A percentile compares a stretch with the other conserved stretches of the same genome.
Conservation (phyloP, 2,797 vertebrate species). For the Labeo calbasu region DNA sequence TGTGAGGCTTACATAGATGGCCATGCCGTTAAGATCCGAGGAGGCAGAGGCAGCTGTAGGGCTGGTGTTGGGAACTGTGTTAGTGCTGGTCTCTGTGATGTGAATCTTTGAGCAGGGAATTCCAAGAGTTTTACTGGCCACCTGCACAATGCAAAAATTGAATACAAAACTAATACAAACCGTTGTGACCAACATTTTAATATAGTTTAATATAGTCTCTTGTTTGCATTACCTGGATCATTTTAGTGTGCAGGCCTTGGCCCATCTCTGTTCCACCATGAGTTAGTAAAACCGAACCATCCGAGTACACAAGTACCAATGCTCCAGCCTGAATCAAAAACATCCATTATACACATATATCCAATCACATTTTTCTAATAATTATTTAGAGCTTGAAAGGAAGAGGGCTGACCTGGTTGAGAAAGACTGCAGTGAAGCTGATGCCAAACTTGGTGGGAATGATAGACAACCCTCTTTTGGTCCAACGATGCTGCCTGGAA, state of each 20-base stretch:
- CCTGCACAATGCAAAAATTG: constrained; percentile 71
- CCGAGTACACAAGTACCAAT: constrained; percentile 90
- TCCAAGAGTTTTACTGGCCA: constrained; percentile 86
- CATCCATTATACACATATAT: background rate
- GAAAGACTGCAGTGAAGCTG: constrained; percentile 85
- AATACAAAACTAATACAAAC: background rate
- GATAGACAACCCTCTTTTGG: constrained; percentile 90
- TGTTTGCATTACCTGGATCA: constrained; percentile 73
- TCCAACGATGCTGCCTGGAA: constrained; percentile 92
- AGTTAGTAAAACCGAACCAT: constrained; percentile 91
- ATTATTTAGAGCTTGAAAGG: background rate
- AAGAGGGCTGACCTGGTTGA: constrained; percentile 87
- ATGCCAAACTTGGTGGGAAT: constrained; percentile 96
- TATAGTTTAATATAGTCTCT: background rate
- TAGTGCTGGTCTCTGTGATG: constrained; percentile 94
- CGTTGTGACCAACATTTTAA: background rate
- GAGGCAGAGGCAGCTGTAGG: constrained; percentile 91
- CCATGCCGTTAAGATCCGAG: constrained; percentile 92
- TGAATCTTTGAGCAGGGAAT: constrained; percentile 86
- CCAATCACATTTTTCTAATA: background rate
- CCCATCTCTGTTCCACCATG: constrained; percentile 98
- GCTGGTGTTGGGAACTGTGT: constrained; percentile 91
- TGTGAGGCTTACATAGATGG: constrained; percentile 76
- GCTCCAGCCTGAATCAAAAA: constrained; percentile 84
- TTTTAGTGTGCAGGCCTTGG: constrained; percentile 97